A percentile compares a stretch with the other conserved stretches of the same genome.
Conservation (phyloP, 2,797 vertebrate species). For the Danio choprae region DNA sequence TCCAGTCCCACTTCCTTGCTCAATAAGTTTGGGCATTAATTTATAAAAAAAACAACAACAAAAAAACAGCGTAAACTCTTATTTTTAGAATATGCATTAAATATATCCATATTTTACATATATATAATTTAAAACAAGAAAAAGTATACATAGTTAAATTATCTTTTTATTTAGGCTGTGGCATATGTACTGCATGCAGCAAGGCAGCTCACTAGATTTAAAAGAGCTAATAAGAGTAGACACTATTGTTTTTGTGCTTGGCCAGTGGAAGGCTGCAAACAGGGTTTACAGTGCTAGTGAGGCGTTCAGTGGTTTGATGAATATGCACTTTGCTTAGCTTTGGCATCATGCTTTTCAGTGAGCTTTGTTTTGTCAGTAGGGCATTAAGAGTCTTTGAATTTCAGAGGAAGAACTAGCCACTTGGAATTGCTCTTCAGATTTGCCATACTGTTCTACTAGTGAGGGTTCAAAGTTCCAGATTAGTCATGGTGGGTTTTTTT, state of each 20-base stretch:
- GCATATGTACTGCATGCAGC: not conserved
- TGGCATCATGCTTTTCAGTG: not conserved
- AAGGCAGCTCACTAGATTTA: not conserved
- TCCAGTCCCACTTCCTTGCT: no score
- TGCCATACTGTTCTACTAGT: conserved; percentile 17
- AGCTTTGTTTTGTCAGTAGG: conserved; percentile 5
- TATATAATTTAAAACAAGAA: no score
- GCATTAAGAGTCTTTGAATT: conserved; percentile 28
- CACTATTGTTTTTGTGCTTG: conserved; percentile 8
- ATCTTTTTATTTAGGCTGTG: not conserved
- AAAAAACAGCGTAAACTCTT: no score
- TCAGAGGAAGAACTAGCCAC: conserved; percentile 9
- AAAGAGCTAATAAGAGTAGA: conserved; percentile 35
- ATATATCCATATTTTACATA: no score
- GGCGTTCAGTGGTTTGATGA: conserved; percentile 12
- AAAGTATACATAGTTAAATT: not conserved
- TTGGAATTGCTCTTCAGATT: conserved; percentile 29
- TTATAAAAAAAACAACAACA: no score
- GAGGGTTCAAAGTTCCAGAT: conserved; percentile 45
- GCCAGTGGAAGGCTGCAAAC: conserved; percentile 32
- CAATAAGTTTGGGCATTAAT: no score
- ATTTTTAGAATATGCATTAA: no score
- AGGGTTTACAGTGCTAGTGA: conserved; percentile 4
- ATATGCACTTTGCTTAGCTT: not conserved
- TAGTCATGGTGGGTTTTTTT: conserved; percentile 36